Evolutionary conservation across 1,140 invertebrate genomes (phyloP).

Genomic region (Cydia strobilella): DNA sequence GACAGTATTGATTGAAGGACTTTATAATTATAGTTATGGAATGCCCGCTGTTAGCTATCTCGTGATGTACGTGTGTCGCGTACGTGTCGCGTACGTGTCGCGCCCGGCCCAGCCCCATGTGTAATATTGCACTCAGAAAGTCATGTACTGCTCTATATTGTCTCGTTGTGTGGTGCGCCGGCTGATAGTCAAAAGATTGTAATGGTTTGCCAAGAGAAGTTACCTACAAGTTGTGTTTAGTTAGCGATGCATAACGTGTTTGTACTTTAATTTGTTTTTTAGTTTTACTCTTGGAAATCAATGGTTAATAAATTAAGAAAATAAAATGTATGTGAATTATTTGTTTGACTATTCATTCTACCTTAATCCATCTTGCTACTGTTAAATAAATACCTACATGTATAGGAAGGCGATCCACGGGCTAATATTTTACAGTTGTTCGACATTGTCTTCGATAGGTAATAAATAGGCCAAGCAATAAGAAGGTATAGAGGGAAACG

Average conservation of each 20-base stretch:
- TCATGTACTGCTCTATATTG: slow-evolving; percentile 15
- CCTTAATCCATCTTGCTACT: not conserved
- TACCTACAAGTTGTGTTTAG: slow-evolving; percentile 79
- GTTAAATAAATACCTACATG: too few species aligned
- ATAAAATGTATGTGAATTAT: slow-evolving; percentile 80
- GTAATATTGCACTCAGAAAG: slow-evolving; percentile 23
- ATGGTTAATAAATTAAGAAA: slow-evolving; percentile 81
- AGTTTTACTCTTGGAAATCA: slow-evolving; percentile 80
- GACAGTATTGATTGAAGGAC: too few species aligned
- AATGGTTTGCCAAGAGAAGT: slow-evolving; percentile 79
- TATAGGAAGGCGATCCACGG: too few species aligned
- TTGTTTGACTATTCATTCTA: slow-evolving; percentile 42
- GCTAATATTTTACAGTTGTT: too few species aligned
- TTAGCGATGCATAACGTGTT: slow-evolving; percentile 79
- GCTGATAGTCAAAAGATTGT: slow-evolving; percentile 73
- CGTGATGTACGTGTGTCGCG: slow-evolving; percentile 51
- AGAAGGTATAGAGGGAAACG: too few species aligned
- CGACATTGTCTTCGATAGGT: too few species aligned
- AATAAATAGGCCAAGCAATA: too few species aligned
- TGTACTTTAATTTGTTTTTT: slow-evolving; percentile 81
- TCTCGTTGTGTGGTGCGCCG: slow-evolving; percentile 71
- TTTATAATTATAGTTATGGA: not conserved
- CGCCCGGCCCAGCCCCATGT: slow-evolving; percentile 2
- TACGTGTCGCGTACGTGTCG: not conserved
- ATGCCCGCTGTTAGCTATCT: slow-evolving; percentile 42